Evolutionary conservation across 2,888 invertebrate genomes (phyloP).

Genomic region (Netelia inedita): DNA sequence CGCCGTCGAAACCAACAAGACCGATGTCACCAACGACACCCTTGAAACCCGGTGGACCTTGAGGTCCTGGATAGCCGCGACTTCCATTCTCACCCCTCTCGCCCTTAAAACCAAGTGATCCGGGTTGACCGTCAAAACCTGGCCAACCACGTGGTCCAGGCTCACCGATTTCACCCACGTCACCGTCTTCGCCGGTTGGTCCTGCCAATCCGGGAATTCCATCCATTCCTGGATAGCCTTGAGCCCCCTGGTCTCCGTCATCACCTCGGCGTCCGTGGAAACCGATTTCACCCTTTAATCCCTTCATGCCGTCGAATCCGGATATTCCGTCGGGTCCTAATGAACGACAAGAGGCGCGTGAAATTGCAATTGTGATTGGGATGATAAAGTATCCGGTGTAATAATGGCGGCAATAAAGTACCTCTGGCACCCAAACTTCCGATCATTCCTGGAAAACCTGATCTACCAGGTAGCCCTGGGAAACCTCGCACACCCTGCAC

Average conservation of each 20-base stretch:
- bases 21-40: conserved; percentile 89
- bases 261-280: conserved; percentile 83
- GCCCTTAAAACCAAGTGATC: conserved; percentile 89
- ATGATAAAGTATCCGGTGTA: not conserved
- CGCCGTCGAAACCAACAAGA: conserved; percentile 88
- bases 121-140: conserved; percentile 85
- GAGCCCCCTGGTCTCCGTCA: conserved; percentile 83
- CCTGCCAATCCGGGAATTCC: conserved; percentile 87
- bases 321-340: conserved; percentile 79
- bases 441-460: conserved; percentile 85
- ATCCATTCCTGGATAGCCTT: conserved; percentile 83
- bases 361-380: not conserved
- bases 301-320: conserved; percentile 82
- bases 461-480: conserved; percentile 86
- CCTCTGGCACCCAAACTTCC: conserved; percentile 80
- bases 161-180: conserved; percentile 87
- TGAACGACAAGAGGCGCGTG: not conserved
- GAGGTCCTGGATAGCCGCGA: conserved; percentile 88
- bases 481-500: conserved; percentile 87
- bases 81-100: conserved; percentile 91
- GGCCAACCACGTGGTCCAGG: conserved; percentile 88
- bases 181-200: conserved; percentile 85
- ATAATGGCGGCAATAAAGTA: conserved; percentile 53
- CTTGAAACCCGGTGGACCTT: conserved; percentile 87
- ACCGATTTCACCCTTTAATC: conserved; percentile 83